These are phyloP conservation scores for Syngnathus rostellatus DNA, from an alignment of 2,797 vertebrate genomes.

Conservation along the genomic window DNA sequence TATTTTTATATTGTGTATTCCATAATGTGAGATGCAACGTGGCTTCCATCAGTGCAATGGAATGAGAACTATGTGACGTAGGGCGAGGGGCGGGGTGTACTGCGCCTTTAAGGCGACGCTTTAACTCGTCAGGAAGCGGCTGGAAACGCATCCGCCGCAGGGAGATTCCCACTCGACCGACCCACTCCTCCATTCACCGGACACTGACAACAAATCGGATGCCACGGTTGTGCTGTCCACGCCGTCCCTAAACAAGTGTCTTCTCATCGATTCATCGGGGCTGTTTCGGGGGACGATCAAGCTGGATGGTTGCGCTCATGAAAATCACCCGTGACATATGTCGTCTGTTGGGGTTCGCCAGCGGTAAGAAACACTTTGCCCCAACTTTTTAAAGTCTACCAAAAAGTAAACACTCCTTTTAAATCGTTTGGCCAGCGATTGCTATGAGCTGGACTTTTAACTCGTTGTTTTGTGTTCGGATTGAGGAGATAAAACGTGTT, in stretches of 20 bases:
- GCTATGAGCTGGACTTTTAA: background rate
- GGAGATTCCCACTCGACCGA: slow-evolving; percentile 50
- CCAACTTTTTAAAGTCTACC: slow-evolving; percentile 43
- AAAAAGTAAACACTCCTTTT: background rate
- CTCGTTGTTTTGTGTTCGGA: background rate
- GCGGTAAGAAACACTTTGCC: slow-evolving; percentile 63
- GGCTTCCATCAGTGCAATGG: background rate
- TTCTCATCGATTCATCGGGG: background rate
- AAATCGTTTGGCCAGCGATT: background rate
- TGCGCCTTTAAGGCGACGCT: slow-evolving; percentile 66
- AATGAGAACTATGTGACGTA: background rate
- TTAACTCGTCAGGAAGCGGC: slow-evolving; percentile 64
- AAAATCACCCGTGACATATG: slow-evolving; percentile 73
- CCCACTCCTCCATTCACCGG: background rate
- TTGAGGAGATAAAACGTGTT: background rate
- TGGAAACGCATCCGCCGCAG: slow-evolving; percentile 40
- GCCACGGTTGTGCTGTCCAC: slow-evolving; percentile 9
- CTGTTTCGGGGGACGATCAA: slow-evolving; percentile 52
- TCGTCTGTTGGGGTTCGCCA: slow-evolving; percentile 72
- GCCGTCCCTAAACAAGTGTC: background rate
- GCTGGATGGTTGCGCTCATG: slow-evolving; percentile 76
- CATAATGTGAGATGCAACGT: slow-evolving; percentile 1
- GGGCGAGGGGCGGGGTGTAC: background rate
- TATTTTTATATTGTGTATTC: background rate
- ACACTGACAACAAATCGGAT: slow-evolving; percentile 6